Percentiles rank a stretch among this genome's conserved stretches.
These are phyloP conservation scores for Ophioderma brevispina DNA, from an alignment of 35 echinoderm and acorn worm species.

Conservation along the genomic window DNA sequence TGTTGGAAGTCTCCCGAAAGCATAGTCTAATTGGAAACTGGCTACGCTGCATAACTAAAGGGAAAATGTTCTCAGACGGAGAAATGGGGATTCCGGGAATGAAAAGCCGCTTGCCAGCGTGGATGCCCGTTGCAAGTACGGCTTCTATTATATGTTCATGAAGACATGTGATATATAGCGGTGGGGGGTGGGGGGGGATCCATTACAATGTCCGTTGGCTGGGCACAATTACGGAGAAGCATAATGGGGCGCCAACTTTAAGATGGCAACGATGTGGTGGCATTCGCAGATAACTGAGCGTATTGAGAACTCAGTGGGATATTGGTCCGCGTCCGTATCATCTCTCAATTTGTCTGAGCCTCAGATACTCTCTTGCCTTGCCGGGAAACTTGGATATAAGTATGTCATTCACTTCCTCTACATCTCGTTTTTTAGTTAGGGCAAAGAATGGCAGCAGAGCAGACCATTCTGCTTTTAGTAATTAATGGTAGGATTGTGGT, in stretches of 20 bases:
- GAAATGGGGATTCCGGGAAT: constrained; percentile 15
- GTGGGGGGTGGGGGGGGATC: not conserved
- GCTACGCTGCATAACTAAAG: not conserved
- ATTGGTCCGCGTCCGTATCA: constrained; percentile 2
- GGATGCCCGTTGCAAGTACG: not conserved
- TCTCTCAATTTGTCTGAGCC: not conserved
- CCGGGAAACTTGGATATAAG: not conserved
- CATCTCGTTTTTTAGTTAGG: constrained; percentile 34
- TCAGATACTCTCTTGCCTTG: not conserved
- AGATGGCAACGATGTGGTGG: constrained; percentile 8
- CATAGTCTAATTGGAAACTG: constrained; percentile 20
- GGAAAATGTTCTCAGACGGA: constrained; percentile 18
- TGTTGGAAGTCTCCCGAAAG: not conserved
- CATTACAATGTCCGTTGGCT: constrained; percentile 23
- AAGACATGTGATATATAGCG: not conserved
- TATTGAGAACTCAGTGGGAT: constrained; percentile 30
- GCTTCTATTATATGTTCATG: constrained; percentile 7
- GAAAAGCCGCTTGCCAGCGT: not conserved
- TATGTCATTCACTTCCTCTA: not conserved
- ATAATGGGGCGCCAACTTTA: constrained; percentile 11
- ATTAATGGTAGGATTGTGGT: not conserved
- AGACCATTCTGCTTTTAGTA: not conserved
- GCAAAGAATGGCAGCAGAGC: not conserved
- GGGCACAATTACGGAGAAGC: constrained; percentile 27
- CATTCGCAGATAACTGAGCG: not conserved